Evolutionary conservation across 2,888 invertebrate genomes (phyloP), one percentile per base, ranked within the genome.

Genomic region (Mongoloraphidia duomilia): DNA sequence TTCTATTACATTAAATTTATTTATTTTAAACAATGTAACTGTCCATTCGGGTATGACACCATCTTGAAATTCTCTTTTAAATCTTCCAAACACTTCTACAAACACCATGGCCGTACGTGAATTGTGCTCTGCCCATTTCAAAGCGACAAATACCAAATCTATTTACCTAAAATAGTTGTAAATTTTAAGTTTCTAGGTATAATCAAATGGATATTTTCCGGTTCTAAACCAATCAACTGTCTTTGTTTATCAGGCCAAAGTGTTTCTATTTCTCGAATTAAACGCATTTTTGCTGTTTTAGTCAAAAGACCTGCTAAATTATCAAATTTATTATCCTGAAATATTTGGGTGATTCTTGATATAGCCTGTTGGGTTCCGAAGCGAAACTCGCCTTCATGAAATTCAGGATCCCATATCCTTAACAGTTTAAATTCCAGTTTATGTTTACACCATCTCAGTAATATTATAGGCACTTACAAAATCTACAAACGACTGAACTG

Each of bases 51-150:
- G 42, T 13, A 47, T 34, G 9, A 43, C 13, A 12, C 34, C 41
- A 3, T 13, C n/a, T 34, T 17, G 14, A 14, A 48, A 48, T 33
- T 48, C 43, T 9, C 48, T 36, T 13, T 48, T 35, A 13, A 48
- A 48, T 4, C 43, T n/a, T 17, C 43, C 48, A 36, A 48, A 48
- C 13, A 38, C 33, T 48, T 48, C 48, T 10, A 48, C 33, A 26
- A 48, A 43, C 10, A 48, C 43, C 34, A 48, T 36, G 9, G 37
- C 48, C 12, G 34, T 38, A 12, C 37, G 33, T n/a, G 48, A 37
- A 14, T 33, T n/a, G 43, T 43, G 34, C 33, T 48, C 48, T 10
- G 42, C 40, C 48, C 48, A 48, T 42, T 48, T 48, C 11, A 48
- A 26, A 12, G 34, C 48, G 26, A 48, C 43, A 14, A 48, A 48